Evolutionary conservation across 2,113 vertebrate species (phyloP).

Genomic region (Abramis brama): DNA sequence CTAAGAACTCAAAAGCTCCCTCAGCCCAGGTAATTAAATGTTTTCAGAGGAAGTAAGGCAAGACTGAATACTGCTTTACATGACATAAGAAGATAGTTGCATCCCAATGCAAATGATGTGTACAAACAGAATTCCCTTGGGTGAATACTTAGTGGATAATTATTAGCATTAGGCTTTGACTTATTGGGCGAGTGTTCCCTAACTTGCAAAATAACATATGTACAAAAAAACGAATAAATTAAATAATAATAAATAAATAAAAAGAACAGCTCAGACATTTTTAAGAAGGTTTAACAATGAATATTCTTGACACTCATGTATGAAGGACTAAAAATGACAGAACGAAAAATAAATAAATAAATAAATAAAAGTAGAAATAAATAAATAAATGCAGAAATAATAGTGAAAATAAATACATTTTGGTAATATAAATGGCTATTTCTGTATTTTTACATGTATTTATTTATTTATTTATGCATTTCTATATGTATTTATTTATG

Average conservation of each 20-base stretch:
- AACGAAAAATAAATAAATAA: too few relatives aligned
- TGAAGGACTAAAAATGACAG: too few relatives aligned
- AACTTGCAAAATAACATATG: background rate
- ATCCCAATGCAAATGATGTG: background rate
- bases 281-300: background rate
- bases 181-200: background rate
- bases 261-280: background rate
- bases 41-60: slow-evolving; percentile 1
- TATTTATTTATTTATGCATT: too few relatives aligned
- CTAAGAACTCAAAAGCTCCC: slow-evolving; percentile 8
- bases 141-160: background rate
- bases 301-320: slow-evolving; percentile 7
- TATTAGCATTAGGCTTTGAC: background rate
- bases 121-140: slow-evolving; percentile 14
- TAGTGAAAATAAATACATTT: too few relatives aligned
- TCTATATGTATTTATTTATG: too few relatives aligned
- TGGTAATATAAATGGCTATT: too few relatives aligned
- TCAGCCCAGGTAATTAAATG: slow-evolving; percentile 43
- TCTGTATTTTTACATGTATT: too few relatives aligned
- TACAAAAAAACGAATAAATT: background rate
- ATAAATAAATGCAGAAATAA: too few relatives aligned
- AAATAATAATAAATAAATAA: background rate
- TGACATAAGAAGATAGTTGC: background rate
- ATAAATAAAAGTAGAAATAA: too few relatives aligned
- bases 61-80: background rate